Evolutionary conservation across 2,888 invertebrate genomes (phyloP).

Genomic region (Podabrus alpinus): DNA sequence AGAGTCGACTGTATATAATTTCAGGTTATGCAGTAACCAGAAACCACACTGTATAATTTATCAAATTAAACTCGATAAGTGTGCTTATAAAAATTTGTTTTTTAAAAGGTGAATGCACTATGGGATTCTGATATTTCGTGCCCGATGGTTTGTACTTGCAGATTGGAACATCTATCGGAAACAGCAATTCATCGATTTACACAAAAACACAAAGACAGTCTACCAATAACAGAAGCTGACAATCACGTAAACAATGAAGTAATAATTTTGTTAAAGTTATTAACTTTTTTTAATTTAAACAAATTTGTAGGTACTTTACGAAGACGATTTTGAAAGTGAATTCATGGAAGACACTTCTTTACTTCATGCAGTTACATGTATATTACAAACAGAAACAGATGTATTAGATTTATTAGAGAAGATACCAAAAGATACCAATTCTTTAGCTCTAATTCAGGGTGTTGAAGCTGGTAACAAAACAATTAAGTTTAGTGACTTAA

Average conservation of each 20-base stretch:
- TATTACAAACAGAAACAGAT: constrained; percentile 57
- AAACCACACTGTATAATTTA: neutral
- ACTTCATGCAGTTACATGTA: constrained; percentile 60
- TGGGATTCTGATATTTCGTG: constrained; percentile 54
- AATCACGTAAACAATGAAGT: constrained; percentile 51
- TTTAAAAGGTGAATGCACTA: constrained; percentile 39
- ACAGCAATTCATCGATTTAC: constrained; percentile 61
- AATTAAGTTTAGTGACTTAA: constrained; percentile 55
- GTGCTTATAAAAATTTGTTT: neutral
- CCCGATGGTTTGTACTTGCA: constrained; percentile 61
- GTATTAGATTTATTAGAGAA: constrained; percentile 52
- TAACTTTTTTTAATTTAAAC: neutral
- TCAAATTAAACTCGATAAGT: neutral
- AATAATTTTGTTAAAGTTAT: constrained; percentile 28
- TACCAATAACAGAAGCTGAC: constrained; percentile 34
- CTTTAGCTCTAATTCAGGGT: constrained; percentile 63
- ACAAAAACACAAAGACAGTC: constrained; percentile 46
- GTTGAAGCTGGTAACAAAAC: constrained; percentile 57
- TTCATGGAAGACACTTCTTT: constrained; percentile 53
- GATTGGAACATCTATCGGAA: constrained; percentile 60
- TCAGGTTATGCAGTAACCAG: neutral
- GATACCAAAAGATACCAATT: constrained; percentile 59
- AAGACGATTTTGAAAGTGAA: constrained; percentile 50
- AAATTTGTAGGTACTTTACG: constrained; percentile 51
- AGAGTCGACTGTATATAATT: neutral